Base-by-base conservation (phyloP, 1,140 invertebrate species). In the Ylistrum balloti region DNA sequence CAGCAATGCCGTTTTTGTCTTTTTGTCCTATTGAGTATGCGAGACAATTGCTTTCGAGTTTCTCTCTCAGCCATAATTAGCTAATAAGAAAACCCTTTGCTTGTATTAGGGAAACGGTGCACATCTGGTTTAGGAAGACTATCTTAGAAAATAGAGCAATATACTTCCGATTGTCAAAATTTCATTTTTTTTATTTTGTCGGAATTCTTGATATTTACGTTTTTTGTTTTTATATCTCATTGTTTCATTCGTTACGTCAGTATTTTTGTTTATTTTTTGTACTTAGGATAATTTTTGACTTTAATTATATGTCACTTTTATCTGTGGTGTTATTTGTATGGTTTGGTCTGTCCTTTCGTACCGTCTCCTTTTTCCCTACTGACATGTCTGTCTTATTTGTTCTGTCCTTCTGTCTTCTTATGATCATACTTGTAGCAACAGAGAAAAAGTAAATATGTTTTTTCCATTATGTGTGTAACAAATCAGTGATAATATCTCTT, bases 1-100 rank as follows among this genome's bases (percentile, higher is more conserved):
- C 22, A 74, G 56, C n/a, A 22, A 28, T 74, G 22, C 22, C n/a
- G 56, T 74, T 74, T 74, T 74, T 74, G 56, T 74, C 22, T n/a
- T 74, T 74, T 74, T 74, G 56, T 28, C n/a, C 22, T 74, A 28
- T 74, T n/a, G n/a, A 74, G 56, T 28, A 17, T 74, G 56, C 56
- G 56, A 74, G 56, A 74, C 56, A 74, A 74, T 74, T 74, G 56
- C 56, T 74, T 74, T 74, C n/a, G 56, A 74, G 56, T 28, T 74
- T n/a, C 56, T 74, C n/a, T 74, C n/a, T n/a, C 56, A n/a, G 28
- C 56, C 56, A 74, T 74, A 74, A 74, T 28, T n/a, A 74, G 56
- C 56, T 74, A 28, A 74, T 74, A 74, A 74, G 56, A 74, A 74
- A 74, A 74, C 56, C 28, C 56, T 28, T n/a, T 74, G 56, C n/a